Base-by-base conservation (phyloP, 2,113 vertebrate species). In the Phyllopteryx taeniolatus region DNA sequence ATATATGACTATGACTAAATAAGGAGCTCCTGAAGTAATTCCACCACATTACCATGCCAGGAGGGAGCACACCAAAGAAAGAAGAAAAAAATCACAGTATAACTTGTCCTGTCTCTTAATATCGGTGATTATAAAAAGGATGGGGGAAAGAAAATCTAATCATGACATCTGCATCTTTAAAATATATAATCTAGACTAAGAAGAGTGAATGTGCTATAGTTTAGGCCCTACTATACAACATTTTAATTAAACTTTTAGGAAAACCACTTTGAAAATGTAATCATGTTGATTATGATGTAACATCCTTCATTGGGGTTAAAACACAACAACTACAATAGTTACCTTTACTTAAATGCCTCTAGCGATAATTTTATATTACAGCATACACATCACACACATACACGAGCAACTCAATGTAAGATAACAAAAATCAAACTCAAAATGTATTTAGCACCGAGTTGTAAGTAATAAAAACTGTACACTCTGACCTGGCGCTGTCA, bases 401-500 rank as follows among this genome's bases (percentile, higher is more conserved):
- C 17, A 85, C 84, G 46, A 85, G 74, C 79, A 84, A 78, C 78
- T 79, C 43, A 56, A 76, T 78, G 73, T 79, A 83, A 85, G 80
- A 81, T 73, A 69, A 81, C 70, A 73, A 81, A 84, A 68, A 80
- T 83, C 14, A n/a, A 27, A 33, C 3, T 39, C 3, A 39, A 6
- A 22, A 22, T 22, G 5, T 1, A 22, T 65, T 65, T 46, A 44
- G 6, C 42, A 65, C 42, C 46, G n/a, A 22, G 2, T 1, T 12
- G 13, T 5, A 10, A 43, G 12, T 44, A 46, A 8, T 27, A 0
- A 46, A 46, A 46, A 27, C 27, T 27, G n/a, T 8, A 46, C 5
- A 54, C 20, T 54, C 19, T 14, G 27, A 65, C 63, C 46, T 44
- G 8, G 2, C 17, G n/a, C 17, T 46, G 42, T 27, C 0, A 27